These are phyloP conservation scores for Litocranius walleri DNA, from an alignment of 2,113 vertebrate genomes.

Conservation along the genomic window DNA sequence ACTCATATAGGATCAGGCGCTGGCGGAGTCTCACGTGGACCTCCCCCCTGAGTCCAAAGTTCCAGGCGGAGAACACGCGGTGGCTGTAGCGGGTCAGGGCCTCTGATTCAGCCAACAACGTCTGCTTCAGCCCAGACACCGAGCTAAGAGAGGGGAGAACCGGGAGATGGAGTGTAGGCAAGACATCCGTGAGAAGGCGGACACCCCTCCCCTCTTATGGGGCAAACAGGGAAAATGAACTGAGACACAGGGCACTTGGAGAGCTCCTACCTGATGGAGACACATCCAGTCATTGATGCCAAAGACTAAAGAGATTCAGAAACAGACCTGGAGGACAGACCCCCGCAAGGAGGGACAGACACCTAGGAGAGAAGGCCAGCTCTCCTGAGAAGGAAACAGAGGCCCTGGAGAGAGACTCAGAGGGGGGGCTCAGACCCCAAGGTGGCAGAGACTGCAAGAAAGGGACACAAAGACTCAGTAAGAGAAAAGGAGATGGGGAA, in stretches of 20 bases:
- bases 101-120: conserved; percentile 81
- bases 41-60: conserved; percentile 84
- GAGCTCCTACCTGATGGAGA: neutral
- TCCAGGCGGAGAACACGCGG: conserved; percentile 88
- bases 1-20: conserved; percentile 81
- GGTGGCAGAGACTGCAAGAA: neutral
- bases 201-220: accelerated
- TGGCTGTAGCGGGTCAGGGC: conserved; percentile 84
- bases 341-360: neutral
- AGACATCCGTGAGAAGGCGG: neutral
- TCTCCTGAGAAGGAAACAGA: neutral
- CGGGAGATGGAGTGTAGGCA: accelerated
- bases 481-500: neutral
- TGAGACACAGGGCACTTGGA: neutral
- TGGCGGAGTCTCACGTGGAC: conserved; percentile 82
- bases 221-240: neutral
- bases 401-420: neutral
- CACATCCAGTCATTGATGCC: neutral
- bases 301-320: neutral
- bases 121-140: conserved; percentile 82
- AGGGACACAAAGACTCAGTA: neutral
- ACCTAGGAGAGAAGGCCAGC: neutral
- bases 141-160: conserved; percentile 77
- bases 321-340: neutral
- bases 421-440: neutral